phyloP scores from a whole-genome alignment of 2,797 vertebrate species.

The Rallus crepitans region DNA sequence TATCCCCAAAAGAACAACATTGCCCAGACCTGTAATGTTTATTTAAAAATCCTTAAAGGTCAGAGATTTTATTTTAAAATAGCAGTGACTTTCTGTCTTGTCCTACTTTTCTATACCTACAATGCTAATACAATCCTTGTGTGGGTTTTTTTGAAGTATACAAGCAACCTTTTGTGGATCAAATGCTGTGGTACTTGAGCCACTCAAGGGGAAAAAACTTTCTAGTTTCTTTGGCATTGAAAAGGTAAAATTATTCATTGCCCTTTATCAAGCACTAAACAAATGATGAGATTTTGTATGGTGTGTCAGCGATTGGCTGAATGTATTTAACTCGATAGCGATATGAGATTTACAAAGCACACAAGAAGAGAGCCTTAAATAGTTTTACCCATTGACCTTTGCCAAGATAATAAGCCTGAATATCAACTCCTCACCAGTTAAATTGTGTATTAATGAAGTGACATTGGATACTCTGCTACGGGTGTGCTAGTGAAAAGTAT shows the following conservation, averaged over 20 bases:
- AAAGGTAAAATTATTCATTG: slow-evolving; percentile 61
- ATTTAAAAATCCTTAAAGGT: slow-evolving; percentile 20
- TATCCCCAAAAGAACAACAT: background rate
- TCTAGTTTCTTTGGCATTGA: slow-evolving; percentile 11
- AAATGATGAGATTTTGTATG: slow-evolving; percentile 35
- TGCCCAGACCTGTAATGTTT: background rate
- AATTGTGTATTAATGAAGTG: background rate
- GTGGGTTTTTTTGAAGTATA: background rate
- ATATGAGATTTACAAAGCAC: slow-evolving; percentile 44
- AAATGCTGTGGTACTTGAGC: slow-evolving; percentile 31
- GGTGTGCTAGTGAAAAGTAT: background rate
- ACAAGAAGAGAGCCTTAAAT: slow-evolving; percentile 39
- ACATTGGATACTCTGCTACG: background rate
- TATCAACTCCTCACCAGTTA: slow-evolving; percentile 19
- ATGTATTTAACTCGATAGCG: slow-evolving; percentile 25
- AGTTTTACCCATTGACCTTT: slow-evolving; percentile 55
- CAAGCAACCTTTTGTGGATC: slow-evolving; percentile 46
- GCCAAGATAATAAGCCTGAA: slow-evolving; percentile 10
- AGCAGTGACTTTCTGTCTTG: background rate
- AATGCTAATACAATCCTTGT: slow-evolving; percentile 10
- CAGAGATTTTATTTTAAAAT: slow-evolving; percentile 16
- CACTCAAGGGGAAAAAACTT: slow-evolving; percentile 45
- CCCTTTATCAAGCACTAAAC: slow-evolving; percentile 53
- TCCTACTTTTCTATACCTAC: background rate
- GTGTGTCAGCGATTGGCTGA: slow-evolving; percentile 23